Evolutionary conservation across 2,888 invertebrate species (phyloP), one percentile per base, ranked within the genome.

Genomic region (Parasteatoda lunata): DNA sequence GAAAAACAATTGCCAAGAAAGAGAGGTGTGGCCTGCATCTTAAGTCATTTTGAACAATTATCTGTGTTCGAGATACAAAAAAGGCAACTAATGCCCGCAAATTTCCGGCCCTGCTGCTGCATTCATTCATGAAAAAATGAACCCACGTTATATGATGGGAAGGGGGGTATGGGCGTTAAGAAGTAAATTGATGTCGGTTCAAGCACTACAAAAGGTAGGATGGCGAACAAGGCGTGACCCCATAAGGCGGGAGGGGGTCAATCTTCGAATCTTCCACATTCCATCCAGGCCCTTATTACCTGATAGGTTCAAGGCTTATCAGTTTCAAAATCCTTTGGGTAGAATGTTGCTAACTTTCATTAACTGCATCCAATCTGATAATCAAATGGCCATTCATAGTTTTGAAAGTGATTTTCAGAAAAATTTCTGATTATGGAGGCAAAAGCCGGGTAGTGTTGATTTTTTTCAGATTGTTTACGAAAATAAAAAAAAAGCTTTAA

Each of bases 51-150:
- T 13, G 8, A 59, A 68, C 15, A 15, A 68, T 15, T 68, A n/a
- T 73, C 45, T 3, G 4, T 30, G 45, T 30, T 30, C 47, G 47
- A 72, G 49, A 72, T 49, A 65, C 15, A 59, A 64, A 82, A 52
- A 72, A 66, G 54, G 77, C 71, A 77, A 66, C 69, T 84, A 73
- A 66, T 75, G 15, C 52, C 48, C n/a, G 45, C 68, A 68, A 75
- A 71, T 84, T 84, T 84, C 84, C 73, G 84, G 84, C 69, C 65
- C 66, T 8, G 45, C 4, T n/a, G 11, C 13, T 59, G 65, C 75
- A 48, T 84, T 79, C 84, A 84, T 84, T 84, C 84, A 84, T 77
- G 54, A 68, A 73, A 52, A 81, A 73, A 72, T 49, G 64, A 80
- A 51, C 47, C 49, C 49, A 48, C 75, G 30, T 52, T 15, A 15